A percentile compares a stretch with the other conserved stretches of the same genome.
Evolutionary conservation across 2,797 vertebrate species (phyloP).

Genomic region (Rhynchotus rufescens): DNA sequence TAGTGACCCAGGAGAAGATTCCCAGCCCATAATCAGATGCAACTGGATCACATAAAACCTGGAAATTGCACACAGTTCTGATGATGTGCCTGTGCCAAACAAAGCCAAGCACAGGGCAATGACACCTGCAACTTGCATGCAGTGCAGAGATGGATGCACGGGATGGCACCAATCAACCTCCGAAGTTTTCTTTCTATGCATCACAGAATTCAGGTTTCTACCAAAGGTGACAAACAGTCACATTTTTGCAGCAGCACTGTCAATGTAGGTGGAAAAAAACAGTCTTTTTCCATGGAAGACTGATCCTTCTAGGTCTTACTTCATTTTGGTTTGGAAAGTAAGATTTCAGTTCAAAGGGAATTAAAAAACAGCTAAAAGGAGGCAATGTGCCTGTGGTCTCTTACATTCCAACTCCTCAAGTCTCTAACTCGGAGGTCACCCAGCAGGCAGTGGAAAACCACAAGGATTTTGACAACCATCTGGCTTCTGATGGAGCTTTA

Average conservation of each 20-base stretch:
- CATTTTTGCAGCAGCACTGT: not conserved
- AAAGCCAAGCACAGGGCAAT: not conserved
- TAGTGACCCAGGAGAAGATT: constrained; percentile 16
- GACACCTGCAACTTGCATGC: not conserved
- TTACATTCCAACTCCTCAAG: not conserved
- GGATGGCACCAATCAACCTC: not conserved
- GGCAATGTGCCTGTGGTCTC: not conserved
- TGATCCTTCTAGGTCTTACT: not conserved
- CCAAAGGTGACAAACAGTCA: not conserved
- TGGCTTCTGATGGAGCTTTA: not conserved
- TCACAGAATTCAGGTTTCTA: not conserved
- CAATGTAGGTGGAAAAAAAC: not conserved
- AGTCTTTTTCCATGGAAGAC: not conserved
- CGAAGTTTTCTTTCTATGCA: not conserved
- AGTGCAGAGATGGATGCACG: not conserved
- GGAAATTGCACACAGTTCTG: not conserved
- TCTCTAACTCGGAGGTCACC: not conserved
- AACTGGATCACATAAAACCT: not conserved
- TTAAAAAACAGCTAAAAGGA: not conserved
- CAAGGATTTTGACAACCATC: not conserved
- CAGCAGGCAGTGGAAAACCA: not conserved
- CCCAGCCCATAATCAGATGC: not conserved
- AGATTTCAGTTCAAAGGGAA: not conserved
- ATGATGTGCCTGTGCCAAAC: not conserved
- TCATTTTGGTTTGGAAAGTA: not conserved